These are phyloP conservation scores for Drosophila leontia DNA, from an alignment of 1,140 invertebrate genomes.

Conservation along the genomic window DNA sequence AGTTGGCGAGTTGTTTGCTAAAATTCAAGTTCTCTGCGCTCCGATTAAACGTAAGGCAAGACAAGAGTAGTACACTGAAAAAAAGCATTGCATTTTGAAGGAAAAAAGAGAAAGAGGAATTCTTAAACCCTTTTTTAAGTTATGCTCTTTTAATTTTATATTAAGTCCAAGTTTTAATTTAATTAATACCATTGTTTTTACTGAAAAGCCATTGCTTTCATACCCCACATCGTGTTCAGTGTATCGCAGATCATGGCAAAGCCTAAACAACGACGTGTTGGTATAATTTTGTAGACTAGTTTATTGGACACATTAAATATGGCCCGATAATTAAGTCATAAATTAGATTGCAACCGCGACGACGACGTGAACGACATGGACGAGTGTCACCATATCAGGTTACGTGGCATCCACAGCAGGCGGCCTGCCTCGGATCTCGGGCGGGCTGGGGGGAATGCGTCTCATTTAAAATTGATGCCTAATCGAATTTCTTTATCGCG, in stretches of 20 bases:
- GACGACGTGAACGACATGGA: slow-evolving; percentile 66
- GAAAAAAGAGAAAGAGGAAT: not conserved
- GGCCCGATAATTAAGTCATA: slow-evolving; percentile 85
- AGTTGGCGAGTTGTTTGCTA: slow-evolving; percentile 50
- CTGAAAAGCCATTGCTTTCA: fast-evolving
- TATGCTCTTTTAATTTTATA: no score
- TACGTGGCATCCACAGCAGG: slow-evolving; percentile 80
- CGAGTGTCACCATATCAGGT: slow-evolving; percentile 80
- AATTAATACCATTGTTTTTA: no score
- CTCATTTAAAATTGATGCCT: slow-evolving; percentile 84
- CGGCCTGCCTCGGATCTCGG: slow-evolving; percentile 36
- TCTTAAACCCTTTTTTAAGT: not conserved
- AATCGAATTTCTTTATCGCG: slow-evolving; percentile 84
- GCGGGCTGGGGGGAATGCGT: slow-evolving; percentile 53
- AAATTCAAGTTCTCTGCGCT: slow-evolving; percentile 69
- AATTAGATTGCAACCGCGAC: slow-evolving; percentile 83
- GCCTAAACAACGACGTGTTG: slow-evolving; percentile 82
- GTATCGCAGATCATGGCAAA: slow-evolving; percentile 36
- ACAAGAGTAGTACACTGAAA: slow-evolving; percentile 37
- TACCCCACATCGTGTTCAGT: not conserved
- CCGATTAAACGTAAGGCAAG: slow-evolving; percentile 70
- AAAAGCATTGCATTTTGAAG: not conserved
- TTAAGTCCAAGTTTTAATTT: no score
- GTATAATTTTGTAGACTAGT: slow-evolving; percentile 85
- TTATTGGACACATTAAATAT: slow-evolving; percentile 85